These are phyloP conservation scores for Uropsilus gracilis DNA, from an alignment of 2,113 vertebrate species.

Conservation along the genomic window DNA sequence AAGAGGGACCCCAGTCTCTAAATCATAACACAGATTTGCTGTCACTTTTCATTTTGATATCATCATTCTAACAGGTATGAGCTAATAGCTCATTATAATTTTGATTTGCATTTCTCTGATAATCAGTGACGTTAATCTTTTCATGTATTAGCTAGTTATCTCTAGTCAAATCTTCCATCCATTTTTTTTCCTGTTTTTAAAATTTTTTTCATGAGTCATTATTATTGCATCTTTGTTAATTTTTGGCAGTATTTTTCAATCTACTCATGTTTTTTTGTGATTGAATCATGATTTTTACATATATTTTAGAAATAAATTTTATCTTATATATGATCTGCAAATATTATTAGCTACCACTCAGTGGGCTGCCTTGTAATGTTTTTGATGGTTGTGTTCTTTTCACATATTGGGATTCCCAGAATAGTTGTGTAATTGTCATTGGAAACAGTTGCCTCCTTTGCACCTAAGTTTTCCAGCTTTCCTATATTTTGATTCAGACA, in stretches of 20 bases:
- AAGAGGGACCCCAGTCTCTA: not conserved
- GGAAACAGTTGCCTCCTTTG: not conserved
- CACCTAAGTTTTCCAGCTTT: not conserved
- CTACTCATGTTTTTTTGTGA: not conserved
- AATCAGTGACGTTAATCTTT: not conserved
- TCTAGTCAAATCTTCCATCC: not conserved
- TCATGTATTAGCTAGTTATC: not conserved
- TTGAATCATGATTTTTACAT: not conserved
- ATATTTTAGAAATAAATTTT: not conserved
- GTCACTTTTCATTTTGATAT: not conserved
- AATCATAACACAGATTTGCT: not conserved
- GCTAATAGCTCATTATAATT: not conserved
- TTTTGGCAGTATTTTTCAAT: not conserved
- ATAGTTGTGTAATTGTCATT: not conserved
- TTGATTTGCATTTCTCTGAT: not conserved
- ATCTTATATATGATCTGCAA: not conserved
- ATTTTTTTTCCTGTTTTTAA: not conserved
- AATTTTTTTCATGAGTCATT: not conserved
- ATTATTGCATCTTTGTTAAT: not conserved
- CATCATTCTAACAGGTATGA: not conserved
- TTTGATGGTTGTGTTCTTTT: not conserved
- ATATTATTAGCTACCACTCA: not conserved
- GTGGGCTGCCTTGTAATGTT: not conserved
- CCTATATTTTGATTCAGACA: not conserved
- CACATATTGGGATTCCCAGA: too few relatives aligned